These are phyloP conservation scores for Xenopus borealis DNA, from an alignment of 2,113 vertebrate species.

Conservation along the genomic window DNA sequence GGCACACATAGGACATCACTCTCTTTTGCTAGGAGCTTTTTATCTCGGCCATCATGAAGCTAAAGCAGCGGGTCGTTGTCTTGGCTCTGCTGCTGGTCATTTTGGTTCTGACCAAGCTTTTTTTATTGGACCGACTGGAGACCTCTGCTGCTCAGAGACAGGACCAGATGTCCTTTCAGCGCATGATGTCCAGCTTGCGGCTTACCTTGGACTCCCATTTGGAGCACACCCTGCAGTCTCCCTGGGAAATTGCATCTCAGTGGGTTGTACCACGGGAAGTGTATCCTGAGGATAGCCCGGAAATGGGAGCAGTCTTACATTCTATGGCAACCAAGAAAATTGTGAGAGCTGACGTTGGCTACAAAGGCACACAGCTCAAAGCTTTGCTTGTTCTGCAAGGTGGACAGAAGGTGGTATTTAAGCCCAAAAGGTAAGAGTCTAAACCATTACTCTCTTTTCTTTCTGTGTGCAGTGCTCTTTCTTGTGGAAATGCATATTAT, in stretches of 20 bases:
- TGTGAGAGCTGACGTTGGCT: constrained; percentile 90
- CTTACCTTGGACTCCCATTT: constrained; percentile 82
- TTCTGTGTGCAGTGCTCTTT: no score
- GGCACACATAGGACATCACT: neutral
- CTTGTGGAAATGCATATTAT: no score
- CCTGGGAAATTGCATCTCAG: constrained; percentile 95
- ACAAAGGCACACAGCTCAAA: constrained; percentile 96
- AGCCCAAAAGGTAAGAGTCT: constrained; percentile 83
- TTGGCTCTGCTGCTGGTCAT: constrained; percentile 90
- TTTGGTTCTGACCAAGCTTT: constrained; percentile 96
- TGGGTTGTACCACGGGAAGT: constrained; percentile 97
- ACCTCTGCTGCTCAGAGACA: constrained; percentile 86
- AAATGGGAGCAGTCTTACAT: constrained; percentile 88
- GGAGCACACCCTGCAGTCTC: constrained; percentile 91
- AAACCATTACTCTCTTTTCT: neutral
- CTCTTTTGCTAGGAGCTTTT: neutral
- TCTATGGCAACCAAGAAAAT: constrained; percentile 83
- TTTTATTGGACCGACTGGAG: constrained; percentile 93
- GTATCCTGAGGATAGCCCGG: constrained; percentile 92
- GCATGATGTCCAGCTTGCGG: constrained; percentile 83
- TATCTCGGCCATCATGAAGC: constrained; percentile 80
- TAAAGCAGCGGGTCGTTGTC: constrained; percentile 94
- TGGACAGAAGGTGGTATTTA: constrained; percentile 97
- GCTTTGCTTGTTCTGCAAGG: constrained; percentile 92
- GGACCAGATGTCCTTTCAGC: constrained; percentile 89